Base-by-base conservation (phyloP, 2,797 vertebrate genomes). In the Myotis planiceps region DNA sequence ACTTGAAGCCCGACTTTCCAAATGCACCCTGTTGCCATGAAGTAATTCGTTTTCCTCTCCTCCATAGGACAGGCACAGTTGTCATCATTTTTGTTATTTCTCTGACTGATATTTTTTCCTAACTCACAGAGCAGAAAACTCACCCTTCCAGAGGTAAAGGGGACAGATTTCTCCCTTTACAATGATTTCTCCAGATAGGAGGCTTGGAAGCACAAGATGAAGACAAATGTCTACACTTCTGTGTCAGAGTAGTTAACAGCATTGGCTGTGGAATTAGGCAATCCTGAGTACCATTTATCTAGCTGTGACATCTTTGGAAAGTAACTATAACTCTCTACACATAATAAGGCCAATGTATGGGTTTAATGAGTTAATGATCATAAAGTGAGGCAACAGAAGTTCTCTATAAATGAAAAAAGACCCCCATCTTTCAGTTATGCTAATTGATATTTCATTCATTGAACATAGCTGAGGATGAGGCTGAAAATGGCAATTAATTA, bases 61-160 rank as follows among this genome's bases (percentile, higher is more conserved):
- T 89, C 63, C 79, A 69, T 5, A 88, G 53, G 78, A 60, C 49
- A 60, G 79, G 55, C 39, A 66, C 12, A 53, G 74, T 72, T 92
- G 53, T 84, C 93, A 92, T 80, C 58, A 75, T 91, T 97, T 94
- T 78, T 72, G 88, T 94, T 85, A 92, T 94, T 97, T 94, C 39
- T 88, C 66, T 91, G 81, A 81, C 82, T 78, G 89, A 92, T 78
- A 45, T 91, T 78, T 66, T 42, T 96, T 39, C 69, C 95, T 86
- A 63, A 91, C 53, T 92, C 90, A 89, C 25, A 71, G 86, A 90
- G 49, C 55, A 95, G 90, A 95, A 94, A 86, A 91, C 94, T 75
- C 53, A 81, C 91, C 78, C 66, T 80, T 76, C 25, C 9, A 89
- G 60, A 88, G 68, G 65, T 29, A 65, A n/a, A 91, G 34, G n/a